Base-by-base conservation (phyloP, 2,888 invertebrate species). In the Caenorhabditis sinica region DNA sequence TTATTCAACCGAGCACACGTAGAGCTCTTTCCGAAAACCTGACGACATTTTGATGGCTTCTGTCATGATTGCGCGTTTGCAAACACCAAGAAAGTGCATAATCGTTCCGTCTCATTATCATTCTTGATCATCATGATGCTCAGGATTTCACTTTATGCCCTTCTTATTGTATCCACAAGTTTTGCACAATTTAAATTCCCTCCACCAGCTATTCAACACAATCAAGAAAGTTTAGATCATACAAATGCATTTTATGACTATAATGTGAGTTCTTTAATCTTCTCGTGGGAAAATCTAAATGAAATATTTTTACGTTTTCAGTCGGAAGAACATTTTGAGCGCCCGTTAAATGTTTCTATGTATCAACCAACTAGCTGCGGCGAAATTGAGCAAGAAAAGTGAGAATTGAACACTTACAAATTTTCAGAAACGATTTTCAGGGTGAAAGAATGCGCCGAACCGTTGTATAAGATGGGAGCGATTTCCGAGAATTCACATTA, bases 361-460 rank as follows among this genome's bases (percentile, higher is more conserved):
- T 83, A 79, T 28, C 80, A 85, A 30, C 81, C 84, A 45, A 73
- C 73, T 1, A 49, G 15, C 2, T 85, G 84, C 58, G 84, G 84
- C 49, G 69, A 74, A 56, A 15, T 73, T 3, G 84, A 85, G 51
- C 84, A 85, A 33, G 83, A 83, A 51, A 83, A 80, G 83, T 83
- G 23, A 66, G 51, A 45, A 11, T 56, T n/a, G 58, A 28, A 36
- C 51, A 2, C 3, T 40, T 17, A 33, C 8, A 23, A 25, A 63
- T n/a, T 72, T 8, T 33, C 51, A 13, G 0, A 23, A 25, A 23
- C n/a, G 6, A 5, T n/a, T 56, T 84, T 51, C 65, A 86, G 88
- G 74, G 88, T 89, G 11, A 85, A 87, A 79, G 87, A 89, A 58
- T 90, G 90, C 49, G 89, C 89, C 0, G 88, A 88, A 20, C 89